A percentile compares a stretch with the other conserved stretches of the same genome.
phyloP scores from a whole-genome alignment of 2,888 invertebrate species.

The Hipparchia sbordonii region DNA sequence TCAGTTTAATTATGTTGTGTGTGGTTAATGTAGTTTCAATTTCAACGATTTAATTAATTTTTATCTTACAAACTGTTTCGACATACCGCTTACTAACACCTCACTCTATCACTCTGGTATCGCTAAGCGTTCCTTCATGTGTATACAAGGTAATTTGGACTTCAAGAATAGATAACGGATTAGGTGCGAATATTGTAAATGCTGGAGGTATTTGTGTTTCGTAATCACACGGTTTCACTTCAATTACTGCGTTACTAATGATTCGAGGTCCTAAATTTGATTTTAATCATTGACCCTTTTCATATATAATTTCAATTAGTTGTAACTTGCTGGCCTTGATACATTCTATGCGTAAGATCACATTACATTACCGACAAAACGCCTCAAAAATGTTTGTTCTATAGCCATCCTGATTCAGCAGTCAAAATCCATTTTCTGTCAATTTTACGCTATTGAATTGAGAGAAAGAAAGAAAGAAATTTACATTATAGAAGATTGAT shows the following conservation, averaged over 20 bases:
- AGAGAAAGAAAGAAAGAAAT: too few relatives aligned
- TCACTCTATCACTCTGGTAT: conserved; percentile 64
- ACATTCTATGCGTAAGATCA: conserved; percentile 23
- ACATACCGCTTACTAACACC: conserved; percentile 67
- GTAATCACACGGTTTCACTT: conserved; percentile 54
- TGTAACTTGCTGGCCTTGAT: conserved; percentile 25
- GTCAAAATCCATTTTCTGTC: neutral
- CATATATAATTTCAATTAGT: conserved; percentile 16
- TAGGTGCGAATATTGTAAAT: conserved; percentile 78
- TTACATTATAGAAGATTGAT: neutral
- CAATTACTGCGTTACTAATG: conserved; percentile 15
- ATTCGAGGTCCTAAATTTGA: conserved; percentile 18
- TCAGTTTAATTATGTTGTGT: neutral
- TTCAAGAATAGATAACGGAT: conserved; percentile 82
- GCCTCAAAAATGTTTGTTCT: neutral
- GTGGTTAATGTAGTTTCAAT: conserved; percentile 21
- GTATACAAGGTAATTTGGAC: conserved; percentile 71
- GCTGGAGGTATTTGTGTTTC: conserved; percentile 54
- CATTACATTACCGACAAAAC: neutral
- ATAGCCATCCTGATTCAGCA: neutral
- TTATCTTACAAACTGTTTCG: conserved; percentile 22
- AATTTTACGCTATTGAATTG: neutral
- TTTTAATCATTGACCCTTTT: conserved; percentile 29
- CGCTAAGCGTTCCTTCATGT: conserved; percentile 40
- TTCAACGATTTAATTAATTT: conserved; percentile 30